Conservation (phyloP, 2,888 invertebrate species). For the Archips xylosteana region DNA sequence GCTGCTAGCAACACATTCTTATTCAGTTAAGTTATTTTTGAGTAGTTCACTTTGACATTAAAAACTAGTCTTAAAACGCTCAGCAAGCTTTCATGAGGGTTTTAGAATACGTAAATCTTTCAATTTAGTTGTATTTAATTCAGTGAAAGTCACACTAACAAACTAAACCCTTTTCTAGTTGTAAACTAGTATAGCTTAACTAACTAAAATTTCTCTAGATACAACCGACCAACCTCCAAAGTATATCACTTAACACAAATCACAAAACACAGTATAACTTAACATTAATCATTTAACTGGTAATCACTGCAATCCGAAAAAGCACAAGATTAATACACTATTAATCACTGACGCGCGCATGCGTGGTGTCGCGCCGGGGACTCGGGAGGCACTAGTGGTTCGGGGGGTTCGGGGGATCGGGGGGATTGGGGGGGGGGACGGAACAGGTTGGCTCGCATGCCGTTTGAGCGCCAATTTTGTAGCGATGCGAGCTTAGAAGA, state of each 20-base stretch:
- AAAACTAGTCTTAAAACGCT: no score
- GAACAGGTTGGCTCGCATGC: constrained; percentile 82
- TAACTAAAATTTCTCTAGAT: neutral
- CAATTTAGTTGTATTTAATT: neutral
- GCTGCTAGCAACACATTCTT: no score
- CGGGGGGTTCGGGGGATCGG: constrained; percentile 51
- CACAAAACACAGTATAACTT: constrained; percentile 30
- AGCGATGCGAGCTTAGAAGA: constrained; percentile 64
- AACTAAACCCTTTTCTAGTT: neutral
- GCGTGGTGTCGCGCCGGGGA: constrained; percentile 63
- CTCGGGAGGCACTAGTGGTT: constrained; percentile 63
- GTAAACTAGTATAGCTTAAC: neutral
- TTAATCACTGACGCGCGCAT: constrained; percentile 55
- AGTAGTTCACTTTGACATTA: no score
- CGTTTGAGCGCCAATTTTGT: constrained; percentile 80
- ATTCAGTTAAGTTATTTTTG: no score
- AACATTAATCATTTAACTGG: neutral
- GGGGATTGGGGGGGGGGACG: constrained; percentile 59
- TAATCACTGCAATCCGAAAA: constrained; percentile 76
- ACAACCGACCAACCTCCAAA: constrained; percentile 72
- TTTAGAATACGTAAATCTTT: no score
- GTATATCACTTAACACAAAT: constrained; percentile 58
- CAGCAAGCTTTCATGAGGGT: no score
- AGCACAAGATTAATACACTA: constrained; percentile 50
- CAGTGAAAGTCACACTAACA: neutral